A percentile compares a stretch with the other conserved stretches of the same genome.
Evolutionary conservation across 2,797 vertebrate species (phyloP).

Genomic region (Brachyrhaphis roseni): DNA sequence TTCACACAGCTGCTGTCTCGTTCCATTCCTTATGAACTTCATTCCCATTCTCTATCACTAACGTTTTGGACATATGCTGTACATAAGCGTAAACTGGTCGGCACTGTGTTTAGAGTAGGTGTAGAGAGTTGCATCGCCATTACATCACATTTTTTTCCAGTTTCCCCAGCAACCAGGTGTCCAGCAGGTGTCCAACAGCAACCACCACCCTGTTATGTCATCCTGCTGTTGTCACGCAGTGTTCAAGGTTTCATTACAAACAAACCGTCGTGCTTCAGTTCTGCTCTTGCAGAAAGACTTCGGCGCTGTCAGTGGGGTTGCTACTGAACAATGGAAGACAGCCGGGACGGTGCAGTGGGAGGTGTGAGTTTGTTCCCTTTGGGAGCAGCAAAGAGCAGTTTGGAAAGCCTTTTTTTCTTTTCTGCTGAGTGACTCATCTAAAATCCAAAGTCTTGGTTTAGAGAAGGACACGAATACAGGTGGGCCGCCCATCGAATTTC

Average conservation of each 20-base stretch:
- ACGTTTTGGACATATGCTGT: slow-evolving; percentile 19
- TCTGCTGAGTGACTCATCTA: slow-evolving; percentile 52
- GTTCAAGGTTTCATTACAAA: slow-evolving; percentile 31
- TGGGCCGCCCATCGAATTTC: slow-evolving; percentile 15
- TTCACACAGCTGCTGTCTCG: slow-evolving; percentile 8
- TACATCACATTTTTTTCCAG: slow-evolving; percentile 72
- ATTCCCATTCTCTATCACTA: slow-evolving; percentile 1
- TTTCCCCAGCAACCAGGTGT: slow-evolving; percentile 73
- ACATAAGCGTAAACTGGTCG: slow-evolving; percentile 55
- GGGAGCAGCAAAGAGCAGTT: slow-evolving; percentile 35
- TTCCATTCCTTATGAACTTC: slow-evolving; percentile 17
- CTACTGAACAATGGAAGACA: slow-evolving; percentile 37
- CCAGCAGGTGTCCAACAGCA: slow-evolving; percentile 44
- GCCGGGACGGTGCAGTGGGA: slow-evolving; percentile 47
- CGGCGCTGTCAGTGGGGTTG: slow-evolving; percentile 31
- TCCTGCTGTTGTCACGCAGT: slow-evolving; percentile 20
- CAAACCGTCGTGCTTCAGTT: not conserved
- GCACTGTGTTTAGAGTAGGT: slow-evolving; percentile 67
- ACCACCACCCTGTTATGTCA: slow-evolving; percentile 23
- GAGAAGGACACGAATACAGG: slow-evolving; percentile 25
- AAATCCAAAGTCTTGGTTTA: slow-evolving; percentile 38
- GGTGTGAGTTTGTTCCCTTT: slow-evolving; percentile 51
- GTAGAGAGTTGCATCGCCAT: slow-evolving; percentile 56
- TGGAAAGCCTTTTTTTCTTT: slow-evolving; percentile 37
- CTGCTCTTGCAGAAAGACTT: slow-evolving; percentile 10